Base-by-base conservation (phyloP, 2,113 vertebrate species). In the Brachirus orientalis region DNA sequence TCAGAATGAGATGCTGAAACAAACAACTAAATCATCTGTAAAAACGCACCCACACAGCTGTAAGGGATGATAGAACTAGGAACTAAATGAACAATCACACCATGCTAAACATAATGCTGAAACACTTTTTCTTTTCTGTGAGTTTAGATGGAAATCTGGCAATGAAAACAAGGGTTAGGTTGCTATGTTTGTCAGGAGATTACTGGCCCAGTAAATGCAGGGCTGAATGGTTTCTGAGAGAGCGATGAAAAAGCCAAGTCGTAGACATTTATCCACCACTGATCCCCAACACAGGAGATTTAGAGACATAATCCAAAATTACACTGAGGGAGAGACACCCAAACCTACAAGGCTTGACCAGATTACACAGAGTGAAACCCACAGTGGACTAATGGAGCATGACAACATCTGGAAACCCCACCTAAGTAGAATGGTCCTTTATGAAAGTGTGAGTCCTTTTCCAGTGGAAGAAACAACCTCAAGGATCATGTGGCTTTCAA, bases 231-330 rank as follows among this genome's bases (percentile, higher is more conserved):
- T 69, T 74, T 62, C 47, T 46, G 63, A 64, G 59, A 73, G 50
- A 76, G 73, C 6, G 9, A 22, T 64, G 5, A 81, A 64, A 74
- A 70, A 35, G 70, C 56, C 86, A 88, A 69, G 76, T 80, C 88
- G 65, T 38, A 87, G 56, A 75, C 51, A 72, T 83, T 73, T 35
- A 50, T 88, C 87, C 81, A 62, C 72, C 67, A 71, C 71, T 82
- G 56, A 86, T 88, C 90, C 3, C 28, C 22, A 74, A 77, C 79
- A 80, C 82, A 67, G 64, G 79, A 77, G 56, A 77, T 85, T 86
- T 69, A 84, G 86, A 91, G 68, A 67, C 84, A 66, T 93, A 91
- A 90, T 82, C 84, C 67, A 75, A 75, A 90, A 90, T 89, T 90
- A 78, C 53, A 90, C 80, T 77, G 44, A 82, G 72, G 66, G 22